These are phyloP conservation scores for Chloropsis cyanopogon DNA, from an alignment of 2,113 vertebrate species.

Conservation along the genomic window DNA sequence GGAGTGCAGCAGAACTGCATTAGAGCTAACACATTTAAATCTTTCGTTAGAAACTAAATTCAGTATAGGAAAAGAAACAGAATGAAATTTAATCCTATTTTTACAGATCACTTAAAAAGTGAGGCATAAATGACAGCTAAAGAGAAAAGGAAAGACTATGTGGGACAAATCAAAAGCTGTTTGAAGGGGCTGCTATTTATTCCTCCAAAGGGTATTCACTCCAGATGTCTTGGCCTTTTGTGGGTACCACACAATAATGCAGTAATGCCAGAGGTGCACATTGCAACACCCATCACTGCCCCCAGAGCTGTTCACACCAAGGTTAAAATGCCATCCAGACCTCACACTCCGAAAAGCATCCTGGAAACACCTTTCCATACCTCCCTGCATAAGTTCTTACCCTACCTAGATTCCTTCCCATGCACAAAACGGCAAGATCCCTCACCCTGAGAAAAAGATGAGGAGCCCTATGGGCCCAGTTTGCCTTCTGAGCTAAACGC, in stretches of 20 bases:
- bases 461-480: neutral
- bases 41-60: conserved; percentile 14
- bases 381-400: neutral
- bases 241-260: neutral
- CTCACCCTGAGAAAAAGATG: neutral
- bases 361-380: neutral
- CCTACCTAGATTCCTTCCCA: neutral
- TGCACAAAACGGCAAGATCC: neutral
- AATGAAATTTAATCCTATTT: neutral
- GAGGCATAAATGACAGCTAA: neutral
- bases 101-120: neutral
- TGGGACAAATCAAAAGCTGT: neutral
- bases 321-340: neutral
- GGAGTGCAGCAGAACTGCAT: neutral
- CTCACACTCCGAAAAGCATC: neutral
- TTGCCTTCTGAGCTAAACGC: neutral
- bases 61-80: neutral
- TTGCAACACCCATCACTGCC: neutral
- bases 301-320: neutral
- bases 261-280: neutral
- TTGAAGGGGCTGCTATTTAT: neutral
- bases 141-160: neutral
- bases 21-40: neutral
- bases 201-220: neutral
- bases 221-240: neutral